Evolutionary conservation across 2,888 invertebrate genomes (phyloP).

Genomic region (Apamea anceps): DNA sequence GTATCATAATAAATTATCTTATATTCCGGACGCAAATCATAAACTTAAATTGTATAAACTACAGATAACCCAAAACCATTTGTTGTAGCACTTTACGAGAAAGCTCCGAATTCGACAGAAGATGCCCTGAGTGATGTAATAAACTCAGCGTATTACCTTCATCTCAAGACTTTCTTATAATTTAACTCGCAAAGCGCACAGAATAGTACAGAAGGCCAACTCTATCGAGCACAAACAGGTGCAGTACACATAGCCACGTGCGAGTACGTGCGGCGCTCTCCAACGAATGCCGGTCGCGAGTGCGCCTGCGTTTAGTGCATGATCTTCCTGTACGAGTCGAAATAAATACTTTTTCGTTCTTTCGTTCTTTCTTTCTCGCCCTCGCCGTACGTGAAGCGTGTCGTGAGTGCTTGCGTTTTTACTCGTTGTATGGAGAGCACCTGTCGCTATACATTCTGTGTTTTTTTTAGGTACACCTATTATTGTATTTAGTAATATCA

Average conservation of each 20-base stretch:
- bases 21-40: background rate
- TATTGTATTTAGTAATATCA: slow-evolving; percentile 30
- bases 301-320: background rate
- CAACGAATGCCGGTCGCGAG: background rate
- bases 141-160: slow-evolving; percentile 16
- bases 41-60: background rate
- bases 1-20: background rate
- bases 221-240: background rate
- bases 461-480: slow-evolving; percentile 21
- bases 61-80: slow-evolving; percentile 5
- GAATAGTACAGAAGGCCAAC: background rate
- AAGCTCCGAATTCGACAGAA: slow-evolving; percentile 26
- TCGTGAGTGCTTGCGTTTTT: background rate
- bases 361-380: no score
- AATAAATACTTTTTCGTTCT: no score
- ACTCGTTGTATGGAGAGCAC: background rate
- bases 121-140: slow-evolving; percentile 32
- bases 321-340: no score
- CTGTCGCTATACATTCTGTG: background rate
- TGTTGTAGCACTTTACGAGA: slow-evolving; percentile 22
- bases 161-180: slow-evolving; percentile 19
- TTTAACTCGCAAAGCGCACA: slow-evolving; percentile 1
- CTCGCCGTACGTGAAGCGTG: background rate
- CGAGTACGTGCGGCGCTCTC: background rate
- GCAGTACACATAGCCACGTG: background rate